Conservation (phyloP, 2,888 invertebrate species). For the Acronicta aceris region DNA sequence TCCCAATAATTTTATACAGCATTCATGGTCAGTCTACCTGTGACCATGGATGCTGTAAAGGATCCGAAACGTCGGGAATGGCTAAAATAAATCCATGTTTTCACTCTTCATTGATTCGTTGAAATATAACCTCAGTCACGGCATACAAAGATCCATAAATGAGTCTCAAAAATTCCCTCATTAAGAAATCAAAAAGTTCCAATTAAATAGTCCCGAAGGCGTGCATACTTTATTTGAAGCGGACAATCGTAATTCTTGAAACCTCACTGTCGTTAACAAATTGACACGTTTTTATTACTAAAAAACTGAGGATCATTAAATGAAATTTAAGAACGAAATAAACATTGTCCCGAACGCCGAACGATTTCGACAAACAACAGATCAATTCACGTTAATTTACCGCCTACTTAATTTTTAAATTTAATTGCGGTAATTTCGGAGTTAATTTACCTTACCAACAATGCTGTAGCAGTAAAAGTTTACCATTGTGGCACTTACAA, state of each 20-base stretch:
- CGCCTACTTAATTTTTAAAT: slow-evolving; percentile 74
- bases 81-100: neutral
- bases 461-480: slow-evolving; percentile 55
- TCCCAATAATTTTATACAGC: too few relatives aligned
- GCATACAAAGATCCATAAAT: slow-evolving; percentile 21
- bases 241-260: slow-evolving; percentile 62
- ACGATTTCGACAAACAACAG: slow-evolving; percentile 71
- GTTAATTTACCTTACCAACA: slow-evolving; percentile 63
- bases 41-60: too few relatives aligned
- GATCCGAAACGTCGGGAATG: too few relatives aligned
- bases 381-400: slow-evolving; percentile 76
- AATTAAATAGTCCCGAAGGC: slow-evolving; percentile 55
- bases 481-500: slow-evolving; percentile 48
- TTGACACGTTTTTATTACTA: slow-evolving; percentile 75
- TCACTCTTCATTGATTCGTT: neutral
- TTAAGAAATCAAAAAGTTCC: slow-evolving; percentile 46
- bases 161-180: slow-evolving; percentile 34
- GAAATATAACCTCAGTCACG: neutral
- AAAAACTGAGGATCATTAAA: slow-evolving; percentile 70
- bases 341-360: slow-evolving; percentile 57
- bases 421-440: slow-evolving; percentile 73
- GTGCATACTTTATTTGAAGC: slow-evolving; percentile 53
- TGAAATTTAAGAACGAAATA: slow-evolving; percentile 70
- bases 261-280: slow-evolving; percentile 69
- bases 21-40: too few relatives aligned